These are phyloP conservation scores for Geotria australis DNA, from an alignment of 2,797 vertebrate genomes.

Conservation along the genomic window DNA sequence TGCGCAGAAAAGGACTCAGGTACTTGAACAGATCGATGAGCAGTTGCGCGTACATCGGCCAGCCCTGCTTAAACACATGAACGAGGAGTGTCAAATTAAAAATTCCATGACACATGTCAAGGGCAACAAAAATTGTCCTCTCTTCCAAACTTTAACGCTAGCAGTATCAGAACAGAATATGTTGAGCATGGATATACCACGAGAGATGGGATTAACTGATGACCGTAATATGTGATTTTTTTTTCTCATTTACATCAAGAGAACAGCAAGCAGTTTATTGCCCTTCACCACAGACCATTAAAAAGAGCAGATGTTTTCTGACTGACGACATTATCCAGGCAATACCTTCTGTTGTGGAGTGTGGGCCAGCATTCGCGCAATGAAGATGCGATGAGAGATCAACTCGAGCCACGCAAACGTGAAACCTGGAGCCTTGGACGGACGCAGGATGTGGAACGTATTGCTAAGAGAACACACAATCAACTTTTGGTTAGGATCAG, in stretches of 20 bases:
- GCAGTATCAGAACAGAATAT: background rate
- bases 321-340: too few species aligned
- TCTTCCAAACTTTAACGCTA: too few species aligned
- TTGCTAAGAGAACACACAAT: conserved; percentile 20
- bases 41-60: conserved; percentile 98
- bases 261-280: background rate
- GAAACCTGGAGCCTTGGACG: conserved; percentile 93
- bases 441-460: conserved; percentile 96
- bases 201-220: too few species aligned
- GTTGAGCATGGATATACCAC: too few species aligned
- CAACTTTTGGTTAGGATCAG: too few species aligned
- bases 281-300: conserved; percentile 4
- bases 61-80: conserved; percentile 27
- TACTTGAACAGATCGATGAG: conserved; percentile 96
- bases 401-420: conserved; percentile 97
- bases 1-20: conserved; percentile 84
- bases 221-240: too few species aligned
- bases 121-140: too few species aligned
- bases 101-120: too few species aligned
- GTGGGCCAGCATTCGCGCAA: conserved; percentile 94
- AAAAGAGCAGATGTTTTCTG: too few species aligned
- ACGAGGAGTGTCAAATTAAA: background rate
- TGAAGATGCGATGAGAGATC: conserved; percentile 97
- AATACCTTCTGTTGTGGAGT: conserved; percentile 96
- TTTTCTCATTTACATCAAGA: background rate